phyloP scores from a whole-genome alignment of 2,113 vertebrate species.

The Pteropus alecto region DNA sequence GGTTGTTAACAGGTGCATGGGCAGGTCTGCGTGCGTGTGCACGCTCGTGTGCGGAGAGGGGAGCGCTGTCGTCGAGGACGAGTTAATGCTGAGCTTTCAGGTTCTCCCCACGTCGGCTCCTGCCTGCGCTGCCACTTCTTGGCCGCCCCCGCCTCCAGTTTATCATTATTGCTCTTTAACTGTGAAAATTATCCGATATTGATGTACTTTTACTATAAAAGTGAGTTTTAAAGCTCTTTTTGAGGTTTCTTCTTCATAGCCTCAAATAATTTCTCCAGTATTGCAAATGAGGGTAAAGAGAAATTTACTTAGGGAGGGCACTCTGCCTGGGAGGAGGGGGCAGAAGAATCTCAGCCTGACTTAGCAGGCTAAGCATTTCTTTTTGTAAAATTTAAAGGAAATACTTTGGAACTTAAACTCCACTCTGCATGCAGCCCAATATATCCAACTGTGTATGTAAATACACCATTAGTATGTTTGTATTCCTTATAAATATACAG shows the following conservation, averaged over 20 bases:
- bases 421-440: slow-evolving; percentile 71
- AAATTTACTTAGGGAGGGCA: neutral
- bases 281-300: rapidly evolving
- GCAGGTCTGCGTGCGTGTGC: neutral
- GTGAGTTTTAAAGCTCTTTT: neutral
- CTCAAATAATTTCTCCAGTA: neutral
- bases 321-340: neutral
- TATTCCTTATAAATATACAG: slow-evolving; percentile 80
- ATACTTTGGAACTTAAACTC: slow-evolving; percentile 69
- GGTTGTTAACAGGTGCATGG: slow-evolving; percentile 10
- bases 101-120: neutral
- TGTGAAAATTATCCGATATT: neutral
- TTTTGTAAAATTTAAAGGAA: slow-evolving; percentile 69
- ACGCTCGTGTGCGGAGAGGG: neutral
- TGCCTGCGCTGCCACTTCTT: neutral
- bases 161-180: neutral
- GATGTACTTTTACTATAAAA: neutral
- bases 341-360: slow-evolving; percentile 47
- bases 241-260: neutral
- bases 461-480: slow-evolving; percentile 81
- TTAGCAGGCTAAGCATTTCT: slow-evolving; percentile 67
- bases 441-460: slow-evolving; percentile 80
- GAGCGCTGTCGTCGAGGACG: neutral
- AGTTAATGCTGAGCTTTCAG: neutral
- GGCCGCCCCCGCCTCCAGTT: rapidly evolving